Evolutionary conservation across 2,888 invertebrate genomes (phyloP).

Genomic region (Creontiades dilutus): DNA sequence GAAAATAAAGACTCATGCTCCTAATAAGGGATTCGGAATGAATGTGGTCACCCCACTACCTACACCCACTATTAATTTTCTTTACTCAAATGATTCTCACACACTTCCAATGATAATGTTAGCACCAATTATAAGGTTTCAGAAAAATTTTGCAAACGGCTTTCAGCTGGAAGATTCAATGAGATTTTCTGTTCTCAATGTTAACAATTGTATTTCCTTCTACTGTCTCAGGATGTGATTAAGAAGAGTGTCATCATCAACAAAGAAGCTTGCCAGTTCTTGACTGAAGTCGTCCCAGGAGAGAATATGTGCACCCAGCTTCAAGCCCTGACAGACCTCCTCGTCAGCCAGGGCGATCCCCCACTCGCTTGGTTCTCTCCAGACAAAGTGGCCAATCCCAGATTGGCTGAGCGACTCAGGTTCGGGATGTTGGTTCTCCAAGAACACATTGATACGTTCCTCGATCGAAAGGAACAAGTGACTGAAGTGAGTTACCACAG

Average conservation of each 20-base stretch:
- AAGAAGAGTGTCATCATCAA: conserved; percentile 87
- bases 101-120: no score
- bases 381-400: conserved; percentile 84
- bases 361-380: conserved; percentile 94
- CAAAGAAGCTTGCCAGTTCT: conserved; percentile 86
- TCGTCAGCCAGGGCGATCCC: conserved; percentile 84
- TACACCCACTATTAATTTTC: no score
- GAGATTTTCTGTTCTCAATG: no score
- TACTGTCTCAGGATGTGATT: conserved; percentile 85
- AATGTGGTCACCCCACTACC: no score
- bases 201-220: no score
- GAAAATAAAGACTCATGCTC: no score
- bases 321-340: conserved; percentile 81
- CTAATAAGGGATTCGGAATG: no score
- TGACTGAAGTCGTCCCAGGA: conserved; percentile 79
- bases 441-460: conserved; percentile 96
- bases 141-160: no score
- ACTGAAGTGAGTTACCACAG: conserved; percentile 82
- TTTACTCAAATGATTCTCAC: no score
- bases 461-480: conserved; percentile 94
- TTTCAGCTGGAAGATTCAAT: no score
- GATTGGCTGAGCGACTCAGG: conserved; percentile 89
- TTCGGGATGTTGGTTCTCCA: conserved; percentile 95
- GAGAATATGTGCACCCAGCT: conserved; percentile 78
- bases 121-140: no score